Evolutionary conservation across 2,888 invertebrate genomes (phyloP), one percentile per base, ranked within the genome.

Genomic region (Frankliniella fusca): DNA sequence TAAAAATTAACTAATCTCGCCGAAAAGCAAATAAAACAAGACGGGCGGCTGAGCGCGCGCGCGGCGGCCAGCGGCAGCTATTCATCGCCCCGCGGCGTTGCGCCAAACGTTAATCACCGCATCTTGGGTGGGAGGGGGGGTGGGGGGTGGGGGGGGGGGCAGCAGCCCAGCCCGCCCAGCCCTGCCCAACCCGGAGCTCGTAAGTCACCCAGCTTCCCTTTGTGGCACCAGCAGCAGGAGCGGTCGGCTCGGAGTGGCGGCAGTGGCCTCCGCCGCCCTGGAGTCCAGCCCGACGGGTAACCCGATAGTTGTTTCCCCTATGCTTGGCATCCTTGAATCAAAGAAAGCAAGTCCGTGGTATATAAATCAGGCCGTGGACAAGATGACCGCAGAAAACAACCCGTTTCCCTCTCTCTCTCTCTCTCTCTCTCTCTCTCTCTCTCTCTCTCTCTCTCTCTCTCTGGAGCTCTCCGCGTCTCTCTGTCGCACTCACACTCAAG

Each of bases 281-380:
- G 38, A 2, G 38, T 5, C 38, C 38, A 2, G 54, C 70, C 70
- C 70, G 70, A 12, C 23, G 27, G 23, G 70, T 76, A 76, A 76
- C 70, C 70, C 70, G 70, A 76, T 76, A 76, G 70, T 38, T 38
- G 38, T 76, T 76, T 76, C 70, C 70, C 70, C 70, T 12, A 61
- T 61, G 70, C 27, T 27, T 27, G 70, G 27, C 70, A 27, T 76
- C 70, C 70, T 76, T 76, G 70, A 27, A 27, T 27, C 70, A 76
- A 76, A 76, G 70, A 76, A 76, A 76, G 70, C 70, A 27, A 27
- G 70, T n/a, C 61, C 61, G 61, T n/a, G 61, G 61, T 61, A 27
- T 8, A 76, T 76, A 76, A 76, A 76, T 76, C 70, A 76, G 70
- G 27, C 10, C 70, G 70, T 38, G 61, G 61, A 11, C 61, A n/a